phyloP scores from a whole-genome alignment of 2,797 vertebrate species.

The Crocodylus rhombifer region DNA sequence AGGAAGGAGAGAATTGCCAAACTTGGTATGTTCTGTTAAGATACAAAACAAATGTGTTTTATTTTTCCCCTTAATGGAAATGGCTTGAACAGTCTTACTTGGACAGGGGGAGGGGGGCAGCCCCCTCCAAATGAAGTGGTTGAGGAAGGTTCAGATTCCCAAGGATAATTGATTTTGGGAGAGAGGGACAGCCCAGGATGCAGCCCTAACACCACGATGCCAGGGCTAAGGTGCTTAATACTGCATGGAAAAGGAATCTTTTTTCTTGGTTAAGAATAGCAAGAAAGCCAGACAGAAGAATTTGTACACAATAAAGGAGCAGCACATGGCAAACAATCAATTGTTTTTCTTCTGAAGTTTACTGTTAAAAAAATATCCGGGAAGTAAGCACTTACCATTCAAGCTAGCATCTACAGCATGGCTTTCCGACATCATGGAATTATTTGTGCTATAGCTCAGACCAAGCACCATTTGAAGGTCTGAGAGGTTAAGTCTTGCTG shows the following conservation, averaged over 20 bases:
- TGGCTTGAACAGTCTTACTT: neutral
- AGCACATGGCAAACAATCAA: neutral
- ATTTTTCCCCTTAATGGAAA: neutral
- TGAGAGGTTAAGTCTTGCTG: slow-evolving; percentile 95
- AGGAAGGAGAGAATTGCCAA: neutral
- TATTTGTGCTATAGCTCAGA: slow-evolving; percentile 94
- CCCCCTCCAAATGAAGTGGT: neutral
- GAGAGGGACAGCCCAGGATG: neutral
- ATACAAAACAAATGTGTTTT: neutral
- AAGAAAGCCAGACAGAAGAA: neutral
- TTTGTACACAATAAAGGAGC: neutral
- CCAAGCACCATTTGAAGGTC: slow-evolving; percentile 96
- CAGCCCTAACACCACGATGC: neutral
- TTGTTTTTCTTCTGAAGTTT: neutral
- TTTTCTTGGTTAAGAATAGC: neutral
- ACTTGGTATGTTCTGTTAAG: neutral
- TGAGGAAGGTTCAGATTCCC: neutral
- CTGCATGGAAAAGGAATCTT: neutral
- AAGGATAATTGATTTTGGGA: neutral
- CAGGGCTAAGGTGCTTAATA: neutral
- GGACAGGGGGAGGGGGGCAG: no score
- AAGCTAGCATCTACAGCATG: slow-evolving; percentile 84
- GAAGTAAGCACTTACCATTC: slow-evolving; percentile 81
- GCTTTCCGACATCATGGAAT: slow-evolving; percentile 90
- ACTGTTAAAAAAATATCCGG: neutral